Conservation (phyloP, 2,797 vertebrate genomes). For the Centroberyx gerrardi region DNA sequence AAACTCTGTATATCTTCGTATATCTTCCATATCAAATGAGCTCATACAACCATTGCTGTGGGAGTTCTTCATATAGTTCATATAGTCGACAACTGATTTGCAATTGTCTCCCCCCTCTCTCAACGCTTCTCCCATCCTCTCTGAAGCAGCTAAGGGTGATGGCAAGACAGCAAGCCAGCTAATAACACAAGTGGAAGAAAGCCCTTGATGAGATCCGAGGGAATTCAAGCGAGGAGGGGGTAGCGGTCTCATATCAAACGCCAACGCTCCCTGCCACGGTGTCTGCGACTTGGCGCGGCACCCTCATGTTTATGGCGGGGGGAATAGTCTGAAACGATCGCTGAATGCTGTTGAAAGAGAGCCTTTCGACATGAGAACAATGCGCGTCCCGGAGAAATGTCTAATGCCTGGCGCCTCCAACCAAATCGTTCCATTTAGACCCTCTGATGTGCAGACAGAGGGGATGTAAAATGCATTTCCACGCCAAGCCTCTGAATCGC, state of each 20-base stretch:
- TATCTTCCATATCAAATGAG: not conserved
- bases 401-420: constrained; percentile 69
- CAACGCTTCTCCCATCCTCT: constrained; percentile 24
- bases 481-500: constrained; percentile 64
- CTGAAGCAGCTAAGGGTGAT: constrained; percentile 35
- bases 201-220: constrained; percentile 76
- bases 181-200: constrained; percentile 70
- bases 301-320: constrained; percentile 66
- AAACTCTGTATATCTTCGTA: constrained; percentile 2
- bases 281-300: constrained; percentile 62
- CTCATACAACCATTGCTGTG: not conserved
- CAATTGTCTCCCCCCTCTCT: constrained; percentile 16
- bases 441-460: constrained; percentile 75
- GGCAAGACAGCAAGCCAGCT: constrained; percentile 58
- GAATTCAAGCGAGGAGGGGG: constrained; percentile 60
- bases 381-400: constrained; percentile 68
- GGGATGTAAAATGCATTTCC: constrained; percentile 71
- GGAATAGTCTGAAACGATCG: constrained; percentile 62
- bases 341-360: constrained; percentile 72
- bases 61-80: not conserved
- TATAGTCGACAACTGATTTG: constrained; percentile 28
- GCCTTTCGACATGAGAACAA: constrained; percentile 68
- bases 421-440: constrained; percentile 80
- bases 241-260: constrained; percentile 69
- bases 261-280: constrained; percentile 55